Conservation (phyloP, 2,888 invertebrate species). For the Thera obeliscata region DNA sequence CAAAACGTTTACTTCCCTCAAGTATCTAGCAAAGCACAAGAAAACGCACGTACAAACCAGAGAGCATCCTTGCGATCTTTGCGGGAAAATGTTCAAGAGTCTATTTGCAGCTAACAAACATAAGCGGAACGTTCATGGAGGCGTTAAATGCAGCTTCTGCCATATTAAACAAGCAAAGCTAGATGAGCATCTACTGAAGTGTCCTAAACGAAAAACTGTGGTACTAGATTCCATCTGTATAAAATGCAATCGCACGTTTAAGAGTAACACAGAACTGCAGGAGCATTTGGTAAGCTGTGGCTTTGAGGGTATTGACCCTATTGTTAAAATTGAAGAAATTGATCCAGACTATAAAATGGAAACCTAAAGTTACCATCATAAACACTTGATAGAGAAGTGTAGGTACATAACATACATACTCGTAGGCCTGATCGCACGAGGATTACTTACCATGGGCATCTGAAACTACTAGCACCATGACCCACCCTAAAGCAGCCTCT, state of each 20-base stretch:
- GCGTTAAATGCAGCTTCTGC: constrained; percentile 36
- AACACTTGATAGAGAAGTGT: too few species aligned
- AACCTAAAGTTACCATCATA: background rate
- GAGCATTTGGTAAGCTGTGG: constrained; percentile 19
- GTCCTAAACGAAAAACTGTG: constrained; percentile 15
- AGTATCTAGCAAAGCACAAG: constrained; percentile 53
- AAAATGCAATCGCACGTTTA: constrained; percentile 18
- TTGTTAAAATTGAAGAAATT: constrained; percentile 18
- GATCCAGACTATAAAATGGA: background rate
- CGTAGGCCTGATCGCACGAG: too few species aligned
- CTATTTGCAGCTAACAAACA: constrained; percentile 52
- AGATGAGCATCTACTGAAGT: constrained; percentile 31
- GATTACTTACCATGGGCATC: too few species aligned
- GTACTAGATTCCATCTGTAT: constrained; percentile 9
- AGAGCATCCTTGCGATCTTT: constrained; percentile 46
- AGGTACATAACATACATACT: too few species aligned
- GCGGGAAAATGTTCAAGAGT: constrained; percentile 50
- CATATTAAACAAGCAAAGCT: constrained; percentile 35
- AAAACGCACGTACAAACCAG: constrained; percentile 47
- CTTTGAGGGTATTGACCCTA: background rate
- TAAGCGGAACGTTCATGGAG: constrained; percentile 48
- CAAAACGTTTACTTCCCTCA: constrained; percentile 49
- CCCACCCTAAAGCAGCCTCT: too few species aligned
- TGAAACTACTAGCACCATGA: too few species aligned
- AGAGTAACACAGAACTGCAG: constrained; percentile 9